Evolutionary conservation across 2,797 vertebrate genomes (phyloP).

Genomic region (Eulemur rubriventer): DNA sequence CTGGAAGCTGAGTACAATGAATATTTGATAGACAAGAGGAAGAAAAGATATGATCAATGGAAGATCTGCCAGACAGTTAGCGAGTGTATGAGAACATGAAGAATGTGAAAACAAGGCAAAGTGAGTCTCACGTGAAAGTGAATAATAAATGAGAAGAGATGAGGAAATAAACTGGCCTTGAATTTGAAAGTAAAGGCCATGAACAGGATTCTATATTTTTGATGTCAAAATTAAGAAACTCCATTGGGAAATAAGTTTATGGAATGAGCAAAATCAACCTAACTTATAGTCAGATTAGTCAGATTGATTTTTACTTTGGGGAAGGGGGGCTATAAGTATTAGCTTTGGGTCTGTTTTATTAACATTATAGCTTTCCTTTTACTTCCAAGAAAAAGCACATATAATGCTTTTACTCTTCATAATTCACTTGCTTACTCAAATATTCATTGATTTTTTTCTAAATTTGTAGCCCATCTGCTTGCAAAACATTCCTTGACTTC

Average conservation of each 20-base stretch:
- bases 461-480: slow-evolving; percentile 67
- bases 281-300: not conserved
- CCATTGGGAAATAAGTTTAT: slow-evolving; percentile 41
- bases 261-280: slow-evolving; percentile 36
- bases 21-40: slow-evolving; percentile 20
- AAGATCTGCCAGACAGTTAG: not conserved
- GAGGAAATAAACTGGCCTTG: slow-evolving; percentile 50
- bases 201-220: not conserved
- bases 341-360: slow-evolving; percentile 42
- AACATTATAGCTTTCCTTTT: slow-evolving; percentile 53
- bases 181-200: slow-evolving; percentile 29
- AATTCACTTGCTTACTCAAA: slow-evolving; percentile 72
- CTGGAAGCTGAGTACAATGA: not conserved
- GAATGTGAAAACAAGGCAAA: slow-evolving; percentile 21
- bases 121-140: slow-evolving; percentile 1
- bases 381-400: slow-evolving; percentile 71
- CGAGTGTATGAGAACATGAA: not conserved
- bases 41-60: slow-evolving; percentile 11
- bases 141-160: slow-evolving; percentile 39
- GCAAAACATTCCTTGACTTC: slow-evolving; percentile 70
- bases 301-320: slow-evolving; percentile 48
- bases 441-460: slow-evolving; percentile 76
- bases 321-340: slow-evolving; percentile 24
- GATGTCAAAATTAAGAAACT: slow-evolving; percentile 59
- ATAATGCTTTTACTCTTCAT: slow-evolving; percentile 64